A percentile compares a stretch with the other conserved stretches of the same genome.
phyloP scores from a whole-genome alignment of 2,888 invertebrate genomes.

The Labia minor region DNA sequence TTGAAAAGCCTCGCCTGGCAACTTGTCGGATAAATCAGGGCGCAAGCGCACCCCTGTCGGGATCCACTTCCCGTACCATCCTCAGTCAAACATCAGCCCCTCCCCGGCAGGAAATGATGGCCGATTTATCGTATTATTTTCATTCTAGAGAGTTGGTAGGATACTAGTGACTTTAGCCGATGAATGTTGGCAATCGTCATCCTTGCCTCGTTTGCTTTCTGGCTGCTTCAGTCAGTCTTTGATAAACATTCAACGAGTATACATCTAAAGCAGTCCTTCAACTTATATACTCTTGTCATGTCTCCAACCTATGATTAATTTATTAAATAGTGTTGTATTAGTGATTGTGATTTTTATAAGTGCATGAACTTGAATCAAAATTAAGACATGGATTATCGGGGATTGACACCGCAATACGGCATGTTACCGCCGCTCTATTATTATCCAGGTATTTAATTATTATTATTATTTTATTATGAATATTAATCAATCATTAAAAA shows the following conservation, averaged over 20 bases:
- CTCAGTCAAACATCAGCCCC: background rate
- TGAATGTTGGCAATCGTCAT: background rate
- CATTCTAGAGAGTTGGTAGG: background rate
- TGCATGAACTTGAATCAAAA: background rate
- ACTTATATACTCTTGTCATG: background rate
- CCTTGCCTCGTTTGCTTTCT: background rate
- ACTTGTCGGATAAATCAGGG: conserved; percentile 13
- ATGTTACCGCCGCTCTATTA: background rate
- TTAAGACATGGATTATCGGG: background rate
- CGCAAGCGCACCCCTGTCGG: conserved; percentile 2
- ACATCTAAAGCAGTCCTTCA: background rate
- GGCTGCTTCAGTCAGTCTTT: background rate
- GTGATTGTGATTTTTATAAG: background rate
- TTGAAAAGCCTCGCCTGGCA: background rate
- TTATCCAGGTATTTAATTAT: background rate
- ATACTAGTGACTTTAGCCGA: background rate
- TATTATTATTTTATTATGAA: background rate
- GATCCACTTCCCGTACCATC: background rate
- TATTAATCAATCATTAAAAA: background rate
- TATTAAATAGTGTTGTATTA: background rate
- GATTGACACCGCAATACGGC: background rate
- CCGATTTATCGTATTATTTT: conserved; percentile 13
- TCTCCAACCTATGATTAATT: background rate
- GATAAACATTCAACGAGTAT: background rate
- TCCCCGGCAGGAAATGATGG: background rate